These are phyloP conservation scores for Opisthocomus hoazin DNA, from an alignment of 2,113 vertebrate genomes.

Conservation along the genomic window DNA sequence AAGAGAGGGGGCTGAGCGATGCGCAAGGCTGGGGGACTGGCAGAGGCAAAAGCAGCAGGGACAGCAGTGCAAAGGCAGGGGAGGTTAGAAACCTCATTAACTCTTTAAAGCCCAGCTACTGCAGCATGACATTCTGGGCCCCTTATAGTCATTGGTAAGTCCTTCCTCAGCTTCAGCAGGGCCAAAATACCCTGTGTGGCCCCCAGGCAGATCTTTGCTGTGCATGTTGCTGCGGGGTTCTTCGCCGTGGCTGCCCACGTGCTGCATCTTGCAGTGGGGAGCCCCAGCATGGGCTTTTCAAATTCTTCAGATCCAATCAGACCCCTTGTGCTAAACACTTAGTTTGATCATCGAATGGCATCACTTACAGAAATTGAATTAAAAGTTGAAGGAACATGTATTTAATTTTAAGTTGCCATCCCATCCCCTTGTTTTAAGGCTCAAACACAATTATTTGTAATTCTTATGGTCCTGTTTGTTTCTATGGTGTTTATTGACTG, in stretches of 20 bases:
- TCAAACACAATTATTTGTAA: neutral
- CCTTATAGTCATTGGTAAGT: neutral
- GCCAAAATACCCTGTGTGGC: neutral
- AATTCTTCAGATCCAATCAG: neutral
- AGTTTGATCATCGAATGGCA: neutral
- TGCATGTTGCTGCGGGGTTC: accelerated
- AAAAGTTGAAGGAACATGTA: neutral
- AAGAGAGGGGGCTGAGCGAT: neutral
- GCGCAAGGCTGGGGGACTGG: neutral
- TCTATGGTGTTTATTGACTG: neutral
- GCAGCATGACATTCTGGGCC: neutral
- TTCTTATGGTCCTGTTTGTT: neutral
- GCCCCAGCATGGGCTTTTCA: accelerated
- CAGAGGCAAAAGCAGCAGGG: neutral
- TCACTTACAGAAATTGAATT: neutral
- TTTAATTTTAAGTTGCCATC: neutral
- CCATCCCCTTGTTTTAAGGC: accelerated
- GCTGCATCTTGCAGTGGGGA: neutral
- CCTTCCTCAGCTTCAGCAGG: neutral
- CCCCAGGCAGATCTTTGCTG: neutral
- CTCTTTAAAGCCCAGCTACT: neutral
- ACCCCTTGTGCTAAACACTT: neutral
- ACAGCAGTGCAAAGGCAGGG: neutral
- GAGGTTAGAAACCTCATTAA: neutral
- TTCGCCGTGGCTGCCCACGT: accelerated